These are phyloP conservation scores for Holothuria glaberrima DNA, from an alignment of 35 echinoderm and acorn worm genomes.

Conservation along the genomic window DNA sequence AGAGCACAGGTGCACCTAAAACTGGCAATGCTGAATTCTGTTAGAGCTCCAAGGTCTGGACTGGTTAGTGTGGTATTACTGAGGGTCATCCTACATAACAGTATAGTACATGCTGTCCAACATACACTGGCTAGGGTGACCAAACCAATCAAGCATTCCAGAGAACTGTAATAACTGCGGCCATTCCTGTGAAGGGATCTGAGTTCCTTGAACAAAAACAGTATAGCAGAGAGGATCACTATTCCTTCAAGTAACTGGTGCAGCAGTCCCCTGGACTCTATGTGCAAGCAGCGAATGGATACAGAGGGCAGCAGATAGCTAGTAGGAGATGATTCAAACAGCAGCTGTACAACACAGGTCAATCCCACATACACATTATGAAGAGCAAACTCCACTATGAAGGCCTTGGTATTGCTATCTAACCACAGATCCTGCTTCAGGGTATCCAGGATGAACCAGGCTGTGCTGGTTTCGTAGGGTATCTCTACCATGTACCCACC, in stretches of 20 bases:
- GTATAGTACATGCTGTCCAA: neutral
- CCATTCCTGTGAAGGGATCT: conserved; percentile 17
- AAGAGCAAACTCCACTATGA: conserved; percentile 34
- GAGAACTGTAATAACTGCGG: conserved; percentile 3
- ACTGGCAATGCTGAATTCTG: neutral
- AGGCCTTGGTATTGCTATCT: conserved; percentile 27
- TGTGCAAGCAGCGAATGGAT: neutral
- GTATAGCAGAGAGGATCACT: neutral
- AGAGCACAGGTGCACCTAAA: neutral
- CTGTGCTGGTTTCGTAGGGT: conserved; percentile 5
- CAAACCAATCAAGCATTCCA: neutral
- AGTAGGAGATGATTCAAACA: conserved; percentile 6
- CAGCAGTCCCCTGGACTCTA: neutral
- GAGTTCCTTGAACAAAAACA: neutral
- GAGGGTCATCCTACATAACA: neutral
- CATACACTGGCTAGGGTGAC: neutral
- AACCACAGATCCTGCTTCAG: conserved; percentile 38
- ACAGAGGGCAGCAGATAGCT: conserved; percentile 1
- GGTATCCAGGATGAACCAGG: neutral
- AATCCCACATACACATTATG: conserved; percentile 12
- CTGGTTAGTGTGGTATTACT: neutral
- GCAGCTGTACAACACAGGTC: neutral
- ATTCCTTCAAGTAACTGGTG: neutral
- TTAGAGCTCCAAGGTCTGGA: neutral
- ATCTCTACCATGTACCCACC: conserved; percentile 51